Evolutionary conservation across 2,888 invertebrate species (phyloP).

Genomic region (Chaetoderma sp.): DNA sequence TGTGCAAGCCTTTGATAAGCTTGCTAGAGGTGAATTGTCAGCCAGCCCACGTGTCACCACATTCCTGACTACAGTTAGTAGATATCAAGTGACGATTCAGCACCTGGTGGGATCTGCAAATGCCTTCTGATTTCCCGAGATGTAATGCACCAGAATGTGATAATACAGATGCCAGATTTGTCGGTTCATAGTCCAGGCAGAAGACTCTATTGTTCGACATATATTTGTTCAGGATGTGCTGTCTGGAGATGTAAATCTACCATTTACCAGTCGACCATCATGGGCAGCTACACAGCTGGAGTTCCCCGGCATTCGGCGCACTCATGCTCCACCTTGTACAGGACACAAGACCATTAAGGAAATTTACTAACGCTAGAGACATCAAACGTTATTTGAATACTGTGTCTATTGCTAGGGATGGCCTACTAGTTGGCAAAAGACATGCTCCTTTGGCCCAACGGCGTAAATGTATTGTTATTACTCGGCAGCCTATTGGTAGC

Average conservation of each 20-base stretch:
- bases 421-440: too few species aligned
- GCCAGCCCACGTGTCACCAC: slow-evolving; percentile 36
- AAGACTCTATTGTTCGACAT: slow-evolving; percentile 36
- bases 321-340: too few species aligned
- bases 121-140: slow-evolving; percentile 35
- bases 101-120: slow-evolving; percentile 31
- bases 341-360: too few species aligned
- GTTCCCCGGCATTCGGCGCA: too few species aligned
- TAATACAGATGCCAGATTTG: slow-evolving; percentile 31
- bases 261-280: slow-evolving; percentile 28
- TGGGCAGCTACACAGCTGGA: slow-evolving; percentile 40
- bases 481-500: slow-evolving; percentile 34
- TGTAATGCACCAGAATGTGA: slow-evolving; percentile 31
- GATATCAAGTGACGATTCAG: slow-evolving; percentile 5
- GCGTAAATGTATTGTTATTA: slow-evolving; percentile 37
- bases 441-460: slow-evolving; percentile 16
- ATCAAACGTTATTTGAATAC: too few species aligned
- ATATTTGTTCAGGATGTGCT: slow-evolving; percentile 21
- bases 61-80: slow-evolving; percentile 35
- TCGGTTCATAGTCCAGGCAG: neutral
- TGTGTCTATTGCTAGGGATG: too few species aligned
- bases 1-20: slow-evolving; percentile 40
- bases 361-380: too few species aligned
- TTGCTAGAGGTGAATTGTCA: slow-evolving; percentile 39
- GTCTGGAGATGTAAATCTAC: slow-evolving; percentile 12